Base-by-base conservation (phyloP, 2,888 invertebrate genomes). In the Branchipolynoe longqiensis region DNA sequence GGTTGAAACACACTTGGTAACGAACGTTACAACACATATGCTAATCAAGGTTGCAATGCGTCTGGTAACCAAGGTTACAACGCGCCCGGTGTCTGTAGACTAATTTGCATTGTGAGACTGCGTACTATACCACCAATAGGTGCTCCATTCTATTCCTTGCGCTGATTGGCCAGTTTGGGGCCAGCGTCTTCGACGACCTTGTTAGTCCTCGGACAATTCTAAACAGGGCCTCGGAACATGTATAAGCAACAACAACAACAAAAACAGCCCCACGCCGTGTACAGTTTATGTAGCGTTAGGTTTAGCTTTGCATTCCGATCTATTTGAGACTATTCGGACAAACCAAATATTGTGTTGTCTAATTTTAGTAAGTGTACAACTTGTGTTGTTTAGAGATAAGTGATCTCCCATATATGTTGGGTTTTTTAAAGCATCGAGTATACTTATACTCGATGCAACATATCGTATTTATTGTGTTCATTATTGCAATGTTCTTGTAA, bases 91-190 rank as follows among this genome's bases (percentile, higher is more conserved):
- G n/a, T n/a, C n/a, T n/a, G n/a, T n/a, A n/a, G n/a, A n/a, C n/a
- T n/a, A n/a, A n/a, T n/a, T n/a, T n/a, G n/a, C n/a, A n/a, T 69
- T 69, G 69, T 69, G 38, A 36, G 69, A 69, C 69, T 33, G 28
- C 48, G 54, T 78, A 33, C n/a, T 48, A 78, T 54, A 78, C 48
- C 78, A 78, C 78, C 78, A 78, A 78, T 25, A 78, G 54, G 41
- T 78, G n/a, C 78, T 78, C 78, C 78, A 78, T 41, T 78, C 78
- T 78, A 12, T 48, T 78, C 48, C 78, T 48, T n/a, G n/a, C n/a
- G 78, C 48, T 33, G 69, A 14, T 36, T 69, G 69, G 18, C 48
- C 8, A 48, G 48, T 48, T 48, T 48, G 8, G 8, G 48, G 18
- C 48, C 18, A 18, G 8, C 18, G 48, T 8, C 18, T 48, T 18